Base-by-base conservation (phyloP, 2,888 invertebrate genomes). In the Caenorhabditis sp. region DNA sequence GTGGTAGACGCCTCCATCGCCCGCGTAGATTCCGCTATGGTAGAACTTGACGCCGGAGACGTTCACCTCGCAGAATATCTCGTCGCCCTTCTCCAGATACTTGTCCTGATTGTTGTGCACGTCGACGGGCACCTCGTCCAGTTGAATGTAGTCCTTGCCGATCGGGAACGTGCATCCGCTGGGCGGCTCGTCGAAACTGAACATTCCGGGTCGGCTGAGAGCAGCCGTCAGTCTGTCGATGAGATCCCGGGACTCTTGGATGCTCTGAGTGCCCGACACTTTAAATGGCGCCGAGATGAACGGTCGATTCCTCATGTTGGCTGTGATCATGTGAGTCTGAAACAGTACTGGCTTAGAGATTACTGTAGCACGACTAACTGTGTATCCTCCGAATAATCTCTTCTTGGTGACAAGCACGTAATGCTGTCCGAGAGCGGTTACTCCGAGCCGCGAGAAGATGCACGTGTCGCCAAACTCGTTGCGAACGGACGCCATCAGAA, bases 21-120 rank as follows among this genome's bases (percentile, higher is more conserved):
- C 84, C 4, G 83, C 84, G 56, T 84, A 84, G 45, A 84, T 83
- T 35, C 84, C 84, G 39, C 77, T 81, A 41, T 84, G 84, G 55
- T 63, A 84, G 59, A 83, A 84, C 9, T 78, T 78, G 30, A 84
- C 78, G 0, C 79, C 80, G 1, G 79, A 72, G 24, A 80, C 65
- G 8, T 70, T 74, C 35, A 82, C 78, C 45, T 83, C 82, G 46
- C 80, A 78, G 65, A 75, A 84, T 53, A 84, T 61, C 50, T 84
- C 84, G 52, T 84, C 84, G 9, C 71, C 78, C 17, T 63, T 74
- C 26, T 70, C 48, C 6, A 81, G 63, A 39, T 62, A 76, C 22
- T 63, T 53, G 32, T 81, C 81, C 32, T 72, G 81, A 53, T 65
- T 52, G 48, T 76, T 58, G 39, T 81, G 81, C 15, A 79, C 81